phyloP scores from a whole-genome alignment of 2,797 vertebrate genomes.

The Ambastaia sidthimunki region DNA sequence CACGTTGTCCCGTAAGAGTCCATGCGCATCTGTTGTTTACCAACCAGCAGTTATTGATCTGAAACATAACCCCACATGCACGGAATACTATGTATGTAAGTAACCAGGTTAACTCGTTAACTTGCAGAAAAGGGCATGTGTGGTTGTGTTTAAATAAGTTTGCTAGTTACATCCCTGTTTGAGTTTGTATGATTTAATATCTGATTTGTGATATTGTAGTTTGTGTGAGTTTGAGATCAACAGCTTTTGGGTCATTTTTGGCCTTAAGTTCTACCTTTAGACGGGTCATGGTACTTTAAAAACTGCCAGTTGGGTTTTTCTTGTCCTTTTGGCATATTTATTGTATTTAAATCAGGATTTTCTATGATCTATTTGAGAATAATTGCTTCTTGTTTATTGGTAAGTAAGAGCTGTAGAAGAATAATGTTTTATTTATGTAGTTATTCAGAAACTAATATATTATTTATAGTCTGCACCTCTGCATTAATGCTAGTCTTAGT shows the following conservation, averaged over 20 bases:
- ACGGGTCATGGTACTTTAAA: conserved; percentile 41
- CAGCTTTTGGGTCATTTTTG: conserved; percentile 56
- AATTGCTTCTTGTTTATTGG: neutral
- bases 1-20: neutral
- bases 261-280: conserved; percentile 40
- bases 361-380: neutral
- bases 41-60: too few relatives aligned
- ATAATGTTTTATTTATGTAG: conserved; percentile 8
- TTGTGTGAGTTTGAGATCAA: conserved; percentile 36
- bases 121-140: too few relatives aligned
- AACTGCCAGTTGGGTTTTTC: neutral
- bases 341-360: neutral
- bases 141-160: too few relatives aligned
- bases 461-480: neutral
- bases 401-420: neutral
- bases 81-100: too few relatives aligned
- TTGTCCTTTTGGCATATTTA: conserved; percentile 5
- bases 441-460: conserved; percentile 16
- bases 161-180: neutral
- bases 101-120: too few relatives aligned
- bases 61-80: too few relatives aligned
- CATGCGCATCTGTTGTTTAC: neutral
- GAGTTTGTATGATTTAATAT: conserved; percentile 17
- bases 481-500: too few relatives aligned
- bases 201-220: conserved; percentile 41